Conservation (phyloP, 2,797 vertebrate genomes). For the Malacoctenus gilli region DNA sequence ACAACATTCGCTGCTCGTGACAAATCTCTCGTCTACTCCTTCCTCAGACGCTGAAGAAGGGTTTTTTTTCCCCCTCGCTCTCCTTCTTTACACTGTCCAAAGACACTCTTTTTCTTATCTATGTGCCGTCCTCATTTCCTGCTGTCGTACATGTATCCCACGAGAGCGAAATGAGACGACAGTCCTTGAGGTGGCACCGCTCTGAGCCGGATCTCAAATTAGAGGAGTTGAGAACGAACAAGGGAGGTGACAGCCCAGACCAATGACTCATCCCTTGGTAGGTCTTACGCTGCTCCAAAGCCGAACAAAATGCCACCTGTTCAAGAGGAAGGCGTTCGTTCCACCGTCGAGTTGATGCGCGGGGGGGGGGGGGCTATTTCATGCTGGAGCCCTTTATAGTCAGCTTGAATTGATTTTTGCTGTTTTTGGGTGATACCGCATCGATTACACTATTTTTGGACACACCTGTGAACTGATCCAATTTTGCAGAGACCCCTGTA, state of each 20-base stretch:
- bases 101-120: slow-evolving; percentile 9
- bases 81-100: too few relatives aligned
- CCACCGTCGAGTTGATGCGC: background rate
- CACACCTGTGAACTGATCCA: background rate
- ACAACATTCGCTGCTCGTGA: too few relatives aligned
- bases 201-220: slow-evolving; percentile 42
- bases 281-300: slow-evolving; percentile 22
- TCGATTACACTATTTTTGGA: background rate
- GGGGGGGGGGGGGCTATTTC: too few relatives aligned
- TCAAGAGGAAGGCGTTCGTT: slow-evolving; percentile 30
- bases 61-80: too few relatives aligned
- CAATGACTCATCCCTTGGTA: slow-evolving; percentile 29
- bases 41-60: too few relatives aligned
- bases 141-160: slow-evolving; percentile 24
- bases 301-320: slow-evolving; percentile 18
- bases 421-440: slow-evolving; percentile 4
- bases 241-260: slow-evolving; percentile 32
- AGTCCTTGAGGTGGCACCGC: slow-evolving; percentile 21
- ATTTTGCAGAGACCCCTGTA: too few relatives aligned
- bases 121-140: too few relatives aligned
- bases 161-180: slow-evolving; percentile 25
- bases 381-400: background rate
- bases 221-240: slow-evolving; percentile 39
- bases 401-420: slow-evolving; percentile 1
- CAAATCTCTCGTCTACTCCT: too few relatives aligned